Conservation (phyloP, 2,888 invertebrate species). For the Sinohyriopsis cumingii region DNA sequence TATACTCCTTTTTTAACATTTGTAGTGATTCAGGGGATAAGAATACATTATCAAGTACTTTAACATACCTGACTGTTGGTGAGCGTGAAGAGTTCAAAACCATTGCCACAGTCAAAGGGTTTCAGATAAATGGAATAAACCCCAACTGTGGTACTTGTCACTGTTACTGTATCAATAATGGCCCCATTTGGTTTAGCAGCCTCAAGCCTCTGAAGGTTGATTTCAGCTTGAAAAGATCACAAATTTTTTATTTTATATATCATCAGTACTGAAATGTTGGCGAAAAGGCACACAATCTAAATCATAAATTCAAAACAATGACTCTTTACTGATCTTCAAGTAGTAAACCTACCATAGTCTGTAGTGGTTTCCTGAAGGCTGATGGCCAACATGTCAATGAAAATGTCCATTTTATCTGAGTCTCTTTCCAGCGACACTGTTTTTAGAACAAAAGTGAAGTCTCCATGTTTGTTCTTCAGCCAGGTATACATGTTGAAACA, state of each 20-base stretch:
- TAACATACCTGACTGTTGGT: constrained; percentile 38
- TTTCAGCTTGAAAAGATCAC: constrained; percentile 15
- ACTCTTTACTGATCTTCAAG: no score
- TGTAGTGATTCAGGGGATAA: no score
- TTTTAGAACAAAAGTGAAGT: no score
- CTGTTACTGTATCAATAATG: constrained; percentile 37
- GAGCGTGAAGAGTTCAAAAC: constrained; percentile 46
- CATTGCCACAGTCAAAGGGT: constrained; percentile 53
- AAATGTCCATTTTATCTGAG: no score
- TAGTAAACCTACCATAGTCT: no score
- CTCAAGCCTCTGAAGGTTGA: constrained; percentile 26
- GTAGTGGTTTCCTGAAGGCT: no score
- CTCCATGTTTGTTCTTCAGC: neutral
- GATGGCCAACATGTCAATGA: no score
- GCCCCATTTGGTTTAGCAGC: constrained; percentile 45
- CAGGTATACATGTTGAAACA: constrained; percentile 2
- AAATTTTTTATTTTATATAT: neutral
- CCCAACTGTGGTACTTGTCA: constrained; percentile 23
- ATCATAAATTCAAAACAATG: no score
- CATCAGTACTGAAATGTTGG: neutral
- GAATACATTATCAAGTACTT: no score
- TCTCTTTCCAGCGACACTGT: no score
- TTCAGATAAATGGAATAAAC: constrained; percentile 43
- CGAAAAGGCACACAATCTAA: no score
- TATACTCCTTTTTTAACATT: no score